Evolutionary conservation across 2,888 invertebrate genomes (phyloP).

Genomic region (Callyntrura guangdongensis): DNA sequence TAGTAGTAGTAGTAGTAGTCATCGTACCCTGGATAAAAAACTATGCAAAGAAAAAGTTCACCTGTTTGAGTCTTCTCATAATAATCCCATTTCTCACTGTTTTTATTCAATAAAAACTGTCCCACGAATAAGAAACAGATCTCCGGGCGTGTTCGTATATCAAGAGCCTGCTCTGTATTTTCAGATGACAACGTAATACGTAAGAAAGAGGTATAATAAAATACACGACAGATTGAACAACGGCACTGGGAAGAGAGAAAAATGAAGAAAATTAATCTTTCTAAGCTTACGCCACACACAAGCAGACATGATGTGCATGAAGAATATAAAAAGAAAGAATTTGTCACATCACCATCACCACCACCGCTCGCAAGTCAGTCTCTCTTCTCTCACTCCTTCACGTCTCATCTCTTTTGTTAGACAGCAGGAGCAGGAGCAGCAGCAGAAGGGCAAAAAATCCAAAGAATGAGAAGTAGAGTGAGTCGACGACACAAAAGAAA

Average conservation of each 20-base stretch:
- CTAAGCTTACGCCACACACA: slow-evolving; percentile 76
- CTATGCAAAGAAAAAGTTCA: slow-evolving; percentile 26
- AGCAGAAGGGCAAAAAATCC: slow-evolving; percentile 21
- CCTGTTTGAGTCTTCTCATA: slow-evolving; percentile 53
- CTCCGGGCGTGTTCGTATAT: neutral
- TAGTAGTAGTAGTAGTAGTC: neutral
- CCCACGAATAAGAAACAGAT: neutral
- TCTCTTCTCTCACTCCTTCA: slow-evolving; percentile 64
- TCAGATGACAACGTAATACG: neutral
- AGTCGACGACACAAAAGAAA: slow-evolving; percentile 45
- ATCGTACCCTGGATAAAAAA: neutral
- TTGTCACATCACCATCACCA: slow-evolving; percentile 76
- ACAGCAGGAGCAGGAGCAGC: neutral
- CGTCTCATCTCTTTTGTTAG: slow-evolving; percentile 73
- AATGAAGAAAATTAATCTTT: slow-evolving; percentile 78
- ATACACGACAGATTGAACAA: neutral
- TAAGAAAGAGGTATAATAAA: neutral
- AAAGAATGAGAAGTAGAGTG: neutral
- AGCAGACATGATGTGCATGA: slow-evolving; percentile 76
- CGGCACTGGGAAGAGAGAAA: slow-evolving; percentile 55
- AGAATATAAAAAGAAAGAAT: slow-evolving; percentile 76
- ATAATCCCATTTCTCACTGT: neutral
- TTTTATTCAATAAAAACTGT: slow-evolving; percentile 55
- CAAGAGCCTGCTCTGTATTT: neutral
- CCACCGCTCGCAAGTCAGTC: slow-evolving; percentile 46